Conservation (phyloP, 2,888 invertebrate species). For the Trichopoda pennipes region DNA sequence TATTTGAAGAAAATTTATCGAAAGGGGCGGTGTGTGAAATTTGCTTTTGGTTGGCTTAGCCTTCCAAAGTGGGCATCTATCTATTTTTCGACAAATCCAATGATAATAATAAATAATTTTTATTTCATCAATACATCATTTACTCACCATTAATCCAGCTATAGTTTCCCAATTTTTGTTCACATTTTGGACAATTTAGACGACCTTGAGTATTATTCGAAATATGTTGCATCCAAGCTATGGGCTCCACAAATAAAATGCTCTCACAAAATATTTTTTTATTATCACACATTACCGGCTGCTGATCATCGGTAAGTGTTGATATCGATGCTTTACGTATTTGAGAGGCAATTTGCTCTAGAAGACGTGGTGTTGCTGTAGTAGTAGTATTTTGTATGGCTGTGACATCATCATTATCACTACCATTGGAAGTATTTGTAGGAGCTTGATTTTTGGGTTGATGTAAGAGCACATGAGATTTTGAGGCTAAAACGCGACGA, state of each 20-base stretch:
- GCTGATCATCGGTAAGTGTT: slow-evolving; percentile 43
- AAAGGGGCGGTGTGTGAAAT: no score
- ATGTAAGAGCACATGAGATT: slow-evolving; percentile 89
- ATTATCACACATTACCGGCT: slow-evolving; percentile 8
- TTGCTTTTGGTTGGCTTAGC: no score
- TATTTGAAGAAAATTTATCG: no score
- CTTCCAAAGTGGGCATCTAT: no score
- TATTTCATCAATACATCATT: neutral
- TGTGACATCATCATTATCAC: slow-evolving; percentile 28
- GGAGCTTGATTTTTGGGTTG: slow-evolving; percentile 38
- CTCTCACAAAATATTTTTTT: slow-evolving; percentile 83
- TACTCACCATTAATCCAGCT: slow-evolving; percentile 92
- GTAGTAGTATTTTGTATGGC: slow-evolving; percentile 32
- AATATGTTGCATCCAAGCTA: slow-evolving; percentile 92
- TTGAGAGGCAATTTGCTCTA: slow-evolving; percentile 77
- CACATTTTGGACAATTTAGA: slow-evolving; percentile 92
- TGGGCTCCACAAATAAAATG: slow-evolving; percentile 93
- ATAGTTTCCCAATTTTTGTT: slow-evolving; percentile 92
- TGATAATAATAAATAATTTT: no score
- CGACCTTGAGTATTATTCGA: slow-evolving; percentile 88
- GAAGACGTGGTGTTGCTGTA: slow-evolving; percentile 71
- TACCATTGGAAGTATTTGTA: slow-evolving; percentile 30
- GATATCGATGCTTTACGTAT: slow-evolving; percentile 75
- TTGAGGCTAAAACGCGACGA: slow-evolving; percentile 90
- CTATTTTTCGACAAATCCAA: no score